Base-by-base conservation (phyloP, 2,888 invertebrate species). In the Calameuta filiformis region DNA sequence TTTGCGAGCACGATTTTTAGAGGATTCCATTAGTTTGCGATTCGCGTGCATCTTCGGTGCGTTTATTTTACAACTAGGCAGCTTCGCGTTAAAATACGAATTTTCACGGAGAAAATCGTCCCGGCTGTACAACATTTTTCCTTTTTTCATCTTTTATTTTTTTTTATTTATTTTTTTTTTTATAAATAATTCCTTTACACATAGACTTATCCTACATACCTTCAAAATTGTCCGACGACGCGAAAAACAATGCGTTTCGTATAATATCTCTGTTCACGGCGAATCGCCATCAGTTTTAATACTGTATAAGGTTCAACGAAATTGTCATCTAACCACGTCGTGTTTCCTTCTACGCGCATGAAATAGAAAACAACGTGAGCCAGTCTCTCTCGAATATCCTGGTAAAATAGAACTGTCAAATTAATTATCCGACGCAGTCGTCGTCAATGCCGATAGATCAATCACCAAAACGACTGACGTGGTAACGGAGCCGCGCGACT, bases 161-260 rank as follows among this genome's bases (percentile, higher is more conserved):
- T 68, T 73, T 37, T 33, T 33, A 1, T 71, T 76, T 79, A 76
- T 77, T 68, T 73, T 37, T 33, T 33, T 31, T 71, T 84, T 83
- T 85, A 89, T 90, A 89, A 89, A 89, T 89, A 88, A 86, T 82
- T 84, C 87, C 87, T 90, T 88, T 83, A 87, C 88, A 86, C 85
- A 56, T 85, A 85, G 83, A 84, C 83, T 84, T 85, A 87, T 80
- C 80, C 83, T 84, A 87, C 77, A 81, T 71, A 71, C 71, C 31
- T 71, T 31, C 33, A 71, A 71, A 71, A 71, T 34, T 31, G 34
- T 71, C 71, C 71, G 71, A 71, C 71, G 71, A 71, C 34, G 71
- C 56, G 56, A 56, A 56, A 56, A 56, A 56, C 56, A 56, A 23
- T 56, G 79, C 78, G 78, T 76, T 78, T 81, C 80, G 78, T 77